A percentile compares a stretch with the other conserved stretches of the same genome.
Evolutionary conservation across 2,113 vertebrate genomes (phyloP).

Genomic region (Felis catus): F.catus_Fca126_mat1.0 CM031424.1:72611501-72612000

Average conservation of each 20-base stretch:
- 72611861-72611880: background rate
- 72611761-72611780: constrained; percentile 37
- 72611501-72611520: no score
- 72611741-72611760: constrained; percentile 48
- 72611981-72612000: background rate
- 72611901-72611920: constrained; percentile 37
- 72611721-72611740: constrained; percentile 60
- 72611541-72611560: no score
- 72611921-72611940: constrained; percentile 35
- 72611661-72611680: constrained; percentile 30
- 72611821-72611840: constrained; percentile 1
- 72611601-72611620: background rate
- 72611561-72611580: no score
- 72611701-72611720: constrained; percentile 45
- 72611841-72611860: background rate
- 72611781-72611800: constrained; percentile 31
- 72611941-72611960: background rate
- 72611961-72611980: background rate
- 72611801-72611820: background rate
- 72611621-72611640: background rate
- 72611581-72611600: no score
- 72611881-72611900: constrained; percentile 59
- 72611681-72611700: constrained; percentile 6
- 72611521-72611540: no score
- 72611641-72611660: constrained; percentile 41